Conservation (phyloP, 2,888 invertebrate species). For the Orthosia gracilis region DNA sequence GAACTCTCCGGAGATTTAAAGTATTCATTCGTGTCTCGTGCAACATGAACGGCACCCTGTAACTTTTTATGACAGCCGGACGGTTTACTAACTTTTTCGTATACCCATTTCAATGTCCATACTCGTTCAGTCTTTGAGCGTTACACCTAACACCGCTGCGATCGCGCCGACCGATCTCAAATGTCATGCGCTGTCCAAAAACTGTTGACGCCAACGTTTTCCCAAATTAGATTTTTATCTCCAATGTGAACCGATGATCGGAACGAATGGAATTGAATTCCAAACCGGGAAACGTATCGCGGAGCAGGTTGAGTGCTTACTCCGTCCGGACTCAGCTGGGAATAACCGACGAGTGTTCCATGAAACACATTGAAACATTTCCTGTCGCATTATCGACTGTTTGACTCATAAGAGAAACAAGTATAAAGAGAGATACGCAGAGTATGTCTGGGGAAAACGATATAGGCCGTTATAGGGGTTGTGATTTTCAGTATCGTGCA, state of each 20-base stretch:
- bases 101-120: slow-evolving; percentile 71
- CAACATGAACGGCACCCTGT: slow-evolving; percentile 52
- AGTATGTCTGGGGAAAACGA: slow-evolving; percentile 53
- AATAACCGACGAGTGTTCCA: slow-evolving; percentile 72
- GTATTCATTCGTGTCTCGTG: slow-evolving; percentile 63
- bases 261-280: slow-evolving; percentile 80
- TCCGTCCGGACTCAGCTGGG: slow-evolving; percentile 71
- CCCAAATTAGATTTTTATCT: slow-evolving; percentile 80
- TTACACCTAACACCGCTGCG: slow-evolving; percentile 58
- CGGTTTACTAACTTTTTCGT: slow-evolving; percentile 59
- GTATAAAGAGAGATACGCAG: slow-evolving; percentile 39
- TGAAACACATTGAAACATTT: slow-evolving; percentile 78
- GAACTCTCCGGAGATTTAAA: slow-evolving; percentile 59
- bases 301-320: slow-evolving; percentile 67
- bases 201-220: slow-evolving; percentile 76
- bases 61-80: slow-evolving; percentile 69
- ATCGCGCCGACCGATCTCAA: slow-evolving; percentile 70
- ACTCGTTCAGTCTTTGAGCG: slow-evolving; percentile 62
- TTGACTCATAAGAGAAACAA: slow-evolving; percentile 64
- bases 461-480: slow-evolving; percentile 31
- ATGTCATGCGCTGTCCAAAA: slow-evolving; percentile 77
- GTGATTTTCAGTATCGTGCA: slow-evolving; percentile 44
- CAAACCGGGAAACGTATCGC: slow-evolving; percentile 72
- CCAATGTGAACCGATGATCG: slow-evolving; percentile 79
- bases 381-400: slow-evolving; percentile 77